Evolutionary conservation across 2,888 invertebrate genomes (phyloP).

Genomic region (Beris morrisii): DNA sequence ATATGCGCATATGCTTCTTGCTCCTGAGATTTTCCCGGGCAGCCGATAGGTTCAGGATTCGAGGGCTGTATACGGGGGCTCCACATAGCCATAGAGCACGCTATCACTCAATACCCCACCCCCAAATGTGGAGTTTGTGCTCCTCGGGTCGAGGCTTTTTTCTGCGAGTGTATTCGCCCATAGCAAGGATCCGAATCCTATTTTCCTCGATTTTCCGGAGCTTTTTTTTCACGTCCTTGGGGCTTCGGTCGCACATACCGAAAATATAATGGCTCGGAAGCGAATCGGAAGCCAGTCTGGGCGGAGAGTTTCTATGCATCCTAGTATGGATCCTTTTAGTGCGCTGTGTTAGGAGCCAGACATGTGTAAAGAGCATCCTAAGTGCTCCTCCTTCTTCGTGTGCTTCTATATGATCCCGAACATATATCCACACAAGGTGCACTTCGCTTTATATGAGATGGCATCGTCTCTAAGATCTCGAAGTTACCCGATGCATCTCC

Average conservation of each 20-base stretch:
- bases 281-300: slow-evolving; percentile 29
- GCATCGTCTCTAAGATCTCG: too few species aligned
- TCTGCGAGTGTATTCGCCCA: slow-evolving; percentile 24
- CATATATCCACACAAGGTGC: slow-evolving; percentile 38
- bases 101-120: not conserved
- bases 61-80: too few species aligned
- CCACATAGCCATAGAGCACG: too few species aligned
- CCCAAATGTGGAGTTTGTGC: slow-evolving; percentile 14
- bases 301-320: slow-evolving; percentile 28
- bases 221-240: slow-evolving; percentile 14
- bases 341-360: slow-evolving; percentile 20
- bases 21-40: slow-evolving; percentile 27
- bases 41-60: slow-evolving; percentile 28
- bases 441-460: slow-evolving; percentile 7
- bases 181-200: slow-evolving; percentile 23
- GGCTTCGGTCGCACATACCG: not conserved
- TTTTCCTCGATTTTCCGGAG: slow-evolving; percentile 23
- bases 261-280: slow-evolving; percentile 16
- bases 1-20: slow-evolving; percentile 38
- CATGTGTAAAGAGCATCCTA: slow-evolving; percentile 30
- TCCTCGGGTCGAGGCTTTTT: slow-evolving; percentile 20
- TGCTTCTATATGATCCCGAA: slow-evolving; percentile 24
- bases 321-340: slow-evolving; percentile 5
- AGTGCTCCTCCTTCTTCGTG: slow-evolving; percentile 42
- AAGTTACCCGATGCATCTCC: not conserved